phyloP scores from a whole-genome alignment of 2,888 invertebrate genomes.

The Pyrochroa serraticornis region DNA sequence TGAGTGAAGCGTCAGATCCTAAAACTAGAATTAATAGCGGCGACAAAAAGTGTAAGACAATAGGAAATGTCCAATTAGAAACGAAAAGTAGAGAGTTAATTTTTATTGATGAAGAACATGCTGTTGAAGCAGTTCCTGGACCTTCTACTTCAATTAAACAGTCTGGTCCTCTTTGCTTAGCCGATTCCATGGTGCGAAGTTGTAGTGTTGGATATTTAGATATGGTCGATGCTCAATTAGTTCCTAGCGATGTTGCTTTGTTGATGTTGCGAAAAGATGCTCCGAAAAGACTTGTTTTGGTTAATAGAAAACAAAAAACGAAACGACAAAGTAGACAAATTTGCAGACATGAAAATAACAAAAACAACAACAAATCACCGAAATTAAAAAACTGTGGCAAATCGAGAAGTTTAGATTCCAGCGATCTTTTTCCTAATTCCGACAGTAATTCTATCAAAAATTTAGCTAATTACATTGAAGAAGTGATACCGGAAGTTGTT shows the following conservation, averaged over 20 bases:
- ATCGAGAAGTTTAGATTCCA: constrained; percentile 84
- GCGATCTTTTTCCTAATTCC: constrained; percentile 72
- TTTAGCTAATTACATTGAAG: constrained; percentile 44
- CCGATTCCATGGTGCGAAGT: constrained; percentile 79
- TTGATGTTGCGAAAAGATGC: constrained; percentile 76
- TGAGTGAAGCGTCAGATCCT: constrained; percentile 28
- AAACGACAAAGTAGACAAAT: constrained; percentile 42
- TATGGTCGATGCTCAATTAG: constrained; percentile 76
- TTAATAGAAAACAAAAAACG: constrained; percentile 62
- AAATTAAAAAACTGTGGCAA: constrained; percentile 72
- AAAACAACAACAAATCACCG: constrained; percentile 54
- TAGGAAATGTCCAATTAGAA: constrained; percentile 19
- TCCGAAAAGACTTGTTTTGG: constrained; percentile 77
- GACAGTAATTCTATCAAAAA: constrained; percentile 27
- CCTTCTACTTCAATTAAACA: constrained; percentile 40
- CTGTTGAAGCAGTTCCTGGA: constrained; percentile 33
- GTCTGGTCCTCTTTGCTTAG: constrained; percentile 36
- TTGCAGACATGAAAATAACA: constrained; percentile 36
- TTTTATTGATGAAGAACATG: constrained; percentile 49
- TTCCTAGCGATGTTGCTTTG: constrained; percentile 76
- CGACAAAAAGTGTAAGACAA: constrained; percentile 29
- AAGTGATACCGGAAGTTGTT: constrained; percentile 49
- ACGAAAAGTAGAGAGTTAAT: constrained; percentile 37
- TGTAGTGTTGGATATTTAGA: constrained; percentile 90
- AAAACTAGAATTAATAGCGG: constrained; percentile 3